Conservation (phyloP, 2,797 vertebrate species). For the Podargus strigoides region DNA sequence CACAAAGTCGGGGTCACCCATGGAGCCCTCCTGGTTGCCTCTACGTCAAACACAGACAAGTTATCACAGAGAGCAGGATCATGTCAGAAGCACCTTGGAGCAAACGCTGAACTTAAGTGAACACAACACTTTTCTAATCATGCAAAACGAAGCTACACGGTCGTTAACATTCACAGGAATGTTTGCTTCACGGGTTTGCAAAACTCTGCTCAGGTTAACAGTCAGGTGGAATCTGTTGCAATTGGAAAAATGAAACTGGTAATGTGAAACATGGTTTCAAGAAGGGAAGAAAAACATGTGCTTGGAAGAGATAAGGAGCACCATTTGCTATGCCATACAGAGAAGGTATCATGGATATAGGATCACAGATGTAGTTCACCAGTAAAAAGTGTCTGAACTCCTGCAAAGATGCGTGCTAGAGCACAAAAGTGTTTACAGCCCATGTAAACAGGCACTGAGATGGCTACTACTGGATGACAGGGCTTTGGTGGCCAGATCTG, state of each 20-base stretch:
- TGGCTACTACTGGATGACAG: background rate
- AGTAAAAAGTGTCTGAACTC: background rate
- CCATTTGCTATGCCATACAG: background rate
- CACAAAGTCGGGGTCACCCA: constrained; percentile 78
- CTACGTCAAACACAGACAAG: constrained; percentile 31
- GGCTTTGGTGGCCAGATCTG: background rate
- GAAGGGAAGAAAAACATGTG: background rate
- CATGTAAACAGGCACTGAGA: background rate
- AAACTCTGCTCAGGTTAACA: background rate
- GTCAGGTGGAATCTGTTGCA: background rate
- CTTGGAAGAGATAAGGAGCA: background rate
- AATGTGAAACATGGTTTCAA: background rate
- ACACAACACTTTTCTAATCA: background rate
- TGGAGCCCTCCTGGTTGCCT: constrained; percentile 72
- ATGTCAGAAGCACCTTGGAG: background rate
- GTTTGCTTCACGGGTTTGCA: background rate
- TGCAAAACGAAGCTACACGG: background rate
- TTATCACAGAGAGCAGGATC: background rate
- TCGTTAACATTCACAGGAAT: background rate
- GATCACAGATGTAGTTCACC: background rate
- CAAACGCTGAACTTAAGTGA: background rate
- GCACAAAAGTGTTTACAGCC: background rate
- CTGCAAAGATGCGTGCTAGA: background rate
- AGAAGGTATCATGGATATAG: background rate
- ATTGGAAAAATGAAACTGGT: background rate